A percentile compares a stretch with the other conserved stretches of the same genome.
phyloP scores from a whole-genome alignment of 2,113 vertebrate genomes.

The Campylomormyrus tamandua region DNA sequence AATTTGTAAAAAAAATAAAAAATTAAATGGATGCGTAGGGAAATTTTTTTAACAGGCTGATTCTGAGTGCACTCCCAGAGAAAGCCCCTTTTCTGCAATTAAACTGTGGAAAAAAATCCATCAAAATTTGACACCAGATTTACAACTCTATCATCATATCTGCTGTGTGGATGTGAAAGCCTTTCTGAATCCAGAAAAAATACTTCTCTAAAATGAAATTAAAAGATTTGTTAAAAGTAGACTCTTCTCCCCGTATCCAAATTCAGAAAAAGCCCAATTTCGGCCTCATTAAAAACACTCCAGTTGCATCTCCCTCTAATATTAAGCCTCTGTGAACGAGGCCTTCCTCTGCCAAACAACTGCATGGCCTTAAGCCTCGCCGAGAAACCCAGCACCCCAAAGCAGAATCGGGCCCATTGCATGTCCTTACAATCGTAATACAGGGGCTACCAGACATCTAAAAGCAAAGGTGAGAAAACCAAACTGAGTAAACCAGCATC shows the following conservation, averaged over 20 bases:
- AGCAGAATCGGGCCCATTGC: not conserved
- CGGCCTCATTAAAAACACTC: not conserved
- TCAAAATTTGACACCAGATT: not conserved
- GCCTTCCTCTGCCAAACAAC: not conserved
- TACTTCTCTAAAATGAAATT: not conserved
- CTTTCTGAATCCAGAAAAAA: not conserved
- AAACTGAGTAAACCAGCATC: not conserved
- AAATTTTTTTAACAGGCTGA: not conserved
- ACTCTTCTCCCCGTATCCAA: not conserved
- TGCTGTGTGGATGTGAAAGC: not conserved
- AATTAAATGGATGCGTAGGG: not conserved
- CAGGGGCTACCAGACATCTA: not conserved
- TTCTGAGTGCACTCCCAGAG: not conserved
- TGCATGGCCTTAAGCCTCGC: not conserved
- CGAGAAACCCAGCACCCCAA: not conserved
- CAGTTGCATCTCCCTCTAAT: not conserved
- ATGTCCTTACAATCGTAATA: not conserved
- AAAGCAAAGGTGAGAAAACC: not conserved
- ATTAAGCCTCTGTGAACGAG: not conserved
- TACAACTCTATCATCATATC: not conserved
- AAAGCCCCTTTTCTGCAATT: not conserved
- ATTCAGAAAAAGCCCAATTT: not conserved
- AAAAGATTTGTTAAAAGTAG: not conserved
- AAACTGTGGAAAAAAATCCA: not conserved
- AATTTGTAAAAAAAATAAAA: not conserved